These are phyloP conservation scores for Lasioglossum oenotherae DNA, from an alignment of 2,888 invertebrate genomes.

Conservation along the genomic window DNA sequence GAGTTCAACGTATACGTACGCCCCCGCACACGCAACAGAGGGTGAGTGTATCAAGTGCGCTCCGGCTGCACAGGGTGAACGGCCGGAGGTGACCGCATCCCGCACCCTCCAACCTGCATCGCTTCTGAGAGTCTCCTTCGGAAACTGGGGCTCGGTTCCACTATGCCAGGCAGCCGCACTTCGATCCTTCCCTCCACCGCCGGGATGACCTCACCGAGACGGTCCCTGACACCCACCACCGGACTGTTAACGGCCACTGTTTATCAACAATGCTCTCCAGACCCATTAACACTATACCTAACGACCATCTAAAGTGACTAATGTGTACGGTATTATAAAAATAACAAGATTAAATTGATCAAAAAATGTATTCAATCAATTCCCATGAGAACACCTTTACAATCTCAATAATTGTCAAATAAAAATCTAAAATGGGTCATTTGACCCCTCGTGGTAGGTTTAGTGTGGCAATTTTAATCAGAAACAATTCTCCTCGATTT, in stretches of 20 bases:
- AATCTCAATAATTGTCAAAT: too few species aligned
- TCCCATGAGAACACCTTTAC: too few species aligned
- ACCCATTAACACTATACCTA: neutral
- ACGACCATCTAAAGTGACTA: too few species aligned
- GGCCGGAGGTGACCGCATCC: slow-evolving; percentile 79
- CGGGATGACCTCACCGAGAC: slow-evolving; percentile 41
- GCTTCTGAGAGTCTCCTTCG: slow-evolving; percentile 61
- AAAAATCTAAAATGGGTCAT: too few species aligned
- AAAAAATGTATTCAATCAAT: too few species aligned
- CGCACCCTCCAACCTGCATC: slow-evolving; percentile 68
- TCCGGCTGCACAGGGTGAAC: slow-evolving; percentile 77
- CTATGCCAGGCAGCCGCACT: slow-evolving; percentile 47
- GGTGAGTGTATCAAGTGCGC: slow-evolving; percentile 74
- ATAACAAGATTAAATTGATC: too few species aligned
- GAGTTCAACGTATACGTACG: slow-evolving; percentile 45
- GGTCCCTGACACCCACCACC: slow-evolving; percentile 4
- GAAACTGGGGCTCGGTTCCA: slow-evolving; percentile 71
- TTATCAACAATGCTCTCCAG: slow-evolving; percentile 45
- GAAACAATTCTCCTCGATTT: too few species aligned
- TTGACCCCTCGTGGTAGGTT: too few species aligned
- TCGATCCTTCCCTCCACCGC: slow-evolving; percentile 50
- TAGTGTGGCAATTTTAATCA: too few species aligned
- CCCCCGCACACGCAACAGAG: slow-evolving; percentile 53
- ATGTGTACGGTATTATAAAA: too few species aligned
- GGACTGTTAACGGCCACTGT: slow-evolving; percentile 45